phyloP scores from a whole-genome alignment of 2,888 invertebrate genomes.

The Ommatoiulus sabulosus region DNA sequence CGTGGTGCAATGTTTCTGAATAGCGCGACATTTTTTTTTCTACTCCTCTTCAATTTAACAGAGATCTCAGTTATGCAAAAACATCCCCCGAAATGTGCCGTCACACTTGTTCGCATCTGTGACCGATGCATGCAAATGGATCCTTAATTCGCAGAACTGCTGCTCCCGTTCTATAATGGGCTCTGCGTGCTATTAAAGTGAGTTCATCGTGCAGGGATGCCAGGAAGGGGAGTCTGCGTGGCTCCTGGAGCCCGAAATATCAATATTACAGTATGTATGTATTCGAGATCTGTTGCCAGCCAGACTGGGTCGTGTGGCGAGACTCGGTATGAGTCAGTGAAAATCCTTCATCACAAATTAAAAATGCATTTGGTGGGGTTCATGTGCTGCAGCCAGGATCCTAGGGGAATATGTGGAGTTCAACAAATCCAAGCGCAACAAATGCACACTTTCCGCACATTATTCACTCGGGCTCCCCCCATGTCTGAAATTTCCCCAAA shows the following conservation, averaged over 20 bases:
- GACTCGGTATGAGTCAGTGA: background rate
- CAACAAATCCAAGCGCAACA: background rate
- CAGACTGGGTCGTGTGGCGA: conserved; percentile 23
- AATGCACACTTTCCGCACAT: background rate
- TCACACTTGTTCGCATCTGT: background rate
- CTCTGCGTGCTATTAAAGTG: background rate
- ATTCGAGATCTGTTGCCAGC: conserved; percentile 16
- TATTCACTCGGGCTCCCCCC: background rate
- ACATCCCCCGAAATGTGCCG: background rate
- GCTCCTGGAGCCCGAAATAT: conserved; percentile 31
- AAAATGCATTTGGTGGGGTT: background rate
- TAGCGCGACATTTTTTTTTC: background rate
- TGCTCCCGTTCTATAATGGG: conserved; percentile 17
- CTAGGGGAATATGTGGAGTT: background rate
- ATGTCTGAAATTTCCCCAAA: background rate
- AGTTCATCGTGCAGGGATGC: conserved; percentile 20
- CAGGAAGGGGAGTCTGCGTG: background rate
- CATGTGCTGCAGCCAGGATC: background rate
- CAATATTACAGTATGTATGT: too few species aligned
- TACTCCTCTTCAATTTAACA: background rate
- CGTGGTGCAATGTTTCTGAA: background rate
- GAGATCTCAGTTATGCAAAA: conserved; percentile 16
- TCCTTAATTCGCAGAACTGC: background rate
- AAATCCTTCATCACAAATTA: background rate
- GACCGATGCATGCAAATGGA: background rate